These are phyloP conservation scores for Pogonomyrmex californicus DNA, from an alignment of 1,140 invertebrate species.

Conservation along the genomic window DNA sequence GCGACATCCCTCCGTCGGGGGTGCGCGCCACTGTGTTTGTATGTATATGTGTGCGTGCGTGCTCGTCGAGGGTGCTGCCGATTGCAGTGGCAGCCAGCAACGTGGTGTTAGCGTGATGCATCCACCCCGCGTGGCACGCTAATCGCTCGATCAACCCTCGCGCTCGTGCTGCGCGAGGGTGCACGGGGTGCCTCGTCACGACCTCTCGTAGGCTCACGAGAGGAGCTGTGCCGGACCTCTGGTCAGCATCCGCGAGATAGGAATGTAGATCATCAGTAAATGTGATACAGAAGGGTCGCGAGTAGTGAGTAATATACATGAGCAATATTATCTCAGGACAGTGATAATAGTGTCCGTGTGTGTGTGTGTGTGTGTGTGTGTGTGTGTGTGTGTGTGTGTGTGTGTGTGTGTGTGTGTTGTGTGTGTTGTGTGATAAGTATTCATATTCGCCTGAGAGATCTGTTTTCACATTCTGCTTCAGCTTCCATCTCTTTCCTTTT, in stretches of 20 bases:
- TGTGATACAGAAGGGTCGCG: slow-evolving; percentile 8
- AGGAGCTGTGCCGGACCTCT: slow-evolving; percentile 4
- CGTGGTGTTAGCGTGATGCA: slow-evolving; percentile 36
- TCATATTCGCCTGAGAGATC: slow-evolving; percentile 14
- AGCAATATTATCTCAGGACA: background rate
- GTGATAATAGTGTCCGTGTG: background rate
- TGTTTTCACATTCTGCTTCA: background rate
- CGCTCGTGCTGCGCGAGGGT: slow-evolving; percentile 20
- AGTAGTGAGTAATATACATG: slow-evolving; percentile 31
- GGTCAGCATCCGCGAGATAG: slow-evolving; percentile 31
- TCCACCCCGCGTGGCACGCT: slow-evolving; percentile 44
- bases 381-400: background rate
- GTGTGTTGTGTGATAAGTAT: slow-evolving; percentile 22
- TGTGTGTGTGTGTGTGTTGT: slow-evolving; percentile 5
- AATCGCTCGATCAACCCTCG: slow-evolving; percentile 47
- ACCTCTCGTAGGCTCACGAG: slow-evolving; percentile 18
- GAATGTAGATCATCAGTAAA: slow-evolving; percentile 35
- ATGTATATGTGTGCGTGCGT: background rate
- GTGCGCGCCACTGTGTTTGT: slow-evolving; percentile 53
- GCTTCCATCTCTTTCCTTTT: background rate
- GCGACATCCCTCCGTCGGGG: slow-evolving; percentile 66
- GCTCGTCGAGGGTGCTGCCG: slow-evolving; percentile 28
- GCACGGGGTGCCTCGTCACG: slow-evolving; percentile 5
- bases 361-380: background rate
- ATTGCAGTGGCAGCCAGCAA: slow-evolving; percentile 33